Conservation (phyloP, 2,888 invertebrate species). For the Ditula angustiorana region DNA sequence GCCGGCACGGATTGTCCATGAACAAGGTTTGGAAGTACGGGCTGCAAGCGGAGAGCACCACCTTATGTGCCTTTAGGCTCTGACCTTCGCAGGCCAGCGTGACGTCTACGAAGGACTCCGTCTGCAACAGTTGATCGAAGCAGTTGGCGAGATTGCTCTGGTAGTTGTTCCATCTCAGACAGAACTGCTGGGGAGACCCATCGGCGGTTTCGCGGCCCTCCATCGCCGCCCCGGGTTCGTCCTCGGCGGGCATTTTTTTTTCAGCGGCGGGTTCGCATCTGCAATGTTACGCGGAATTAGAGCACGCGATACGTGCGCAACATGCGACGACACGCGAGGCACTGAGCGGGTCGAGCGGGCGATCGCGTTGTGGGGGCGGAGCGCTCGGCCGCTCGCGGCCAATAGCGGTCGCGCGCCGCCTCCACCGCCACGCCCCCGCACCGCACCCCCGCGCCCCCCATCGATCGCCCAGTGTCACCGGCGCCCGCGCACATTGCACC, state of each 20-base stretch:
- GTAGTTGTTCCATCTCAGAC: conserved; percentile 97
- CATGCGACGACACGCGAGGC: conserved; percentile 73
- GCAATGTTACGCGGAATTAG: conserved; percentile 68
- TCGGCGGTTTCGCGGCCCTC: conserved; percentile 73
- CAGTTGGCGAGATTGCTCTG: conserved; percentile 95
- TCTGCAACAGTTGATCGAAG: conserved; percentile 95
- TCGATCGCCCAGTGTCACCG: conserved; percentile 39
- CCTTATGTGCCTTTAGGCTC: conserved; percentile 96
- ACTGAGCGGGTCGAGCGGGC: conserved; percentile 64
- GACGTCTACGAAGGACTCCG: conserved; percentile 96
- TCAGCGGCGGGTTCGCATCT: conserved; percentile 73
- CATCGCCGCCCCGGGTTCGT: conserved; percentile 75
- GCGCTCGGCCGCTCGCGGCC: conserved; percentile 52
- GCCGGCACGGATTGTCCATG: conserved; percentile 96
- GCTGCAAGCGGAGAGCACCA: conserved; percentile 96
- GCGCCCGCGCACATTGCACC: conserved; percentile 37
- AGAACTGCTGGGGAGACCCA: conserved; percentile 94
- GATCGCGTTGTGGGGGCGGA: conserved; percentile 59
- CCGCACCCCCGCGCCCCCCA: conserved; percentile 51
- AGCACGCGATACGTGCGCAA: conserved; percentile 63
- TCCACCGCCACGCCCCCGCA: conserved; percentile 52
- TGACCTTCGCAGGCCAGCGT: conserved; percentile 96
- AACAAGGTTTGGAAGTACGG: conserved; percentile 96
- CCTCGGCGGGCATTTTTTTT: conserved; percentile 79
- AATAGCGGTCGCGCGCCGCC: conserved; percentile 62